Base-by-base conservation (phyloP, 2,888 invertebrate genomes). In the Megalurothrips usitatus region DNA sequence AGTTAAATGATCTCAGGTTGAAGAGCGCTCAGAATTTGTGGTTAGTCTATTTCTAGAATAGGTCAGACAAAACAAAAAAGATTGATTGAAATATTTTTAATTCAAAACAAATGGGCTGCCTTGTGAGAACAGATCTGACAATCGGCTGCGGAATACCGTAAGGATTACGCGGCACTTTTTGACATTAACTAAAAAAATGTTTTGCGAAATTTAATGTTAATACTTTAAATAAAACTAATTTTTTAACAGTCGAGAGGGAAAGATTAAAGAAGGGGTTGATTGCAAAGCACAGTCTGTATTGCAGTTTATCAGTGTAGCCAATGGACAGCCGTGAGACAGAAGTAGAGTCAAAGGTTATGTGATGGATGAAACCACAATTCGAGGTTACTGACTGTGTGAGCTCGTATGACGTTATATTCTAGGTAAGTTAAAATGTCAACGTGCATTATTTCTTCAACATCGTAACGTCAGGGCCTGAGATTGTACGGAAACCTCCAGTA, bases 41-140 rank as follows among this genome's bases (percentile, higher is more conserved):
- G 23, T n/a, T 75, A 75, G 68, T 75, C 68, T 75, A 23, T 58
- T 17, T 58, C 23, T 75, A 75, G 68, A 75, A 75, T 75, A 75
- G 68, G n/a, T 75, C 68, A 75, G 12, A 75, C 68, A 75, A 75
- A 75, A n/a, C 23, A 26, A 43, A 63, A 75, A 75, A 75, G 68
- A 75, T 75, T 75, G 68, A 75, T 75, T 23, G 26, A 75, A 75
- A 26, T 26, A 26, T 26, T 75, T 75, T 75, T 26, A 75, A n/a
- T 26, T 26, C 23, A 75, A 75, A 75, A 8, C 12, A 75, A 23
- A 75, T 9, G 23, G 68, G 68, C 68, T 75, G 68, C 23, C 68
- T 26, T 75, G 68, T 75, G 68, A 75, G 68, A 75, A 75, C 68
- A 75, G 68, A 75, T 75, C 68, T 26, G 68, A 75, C 68, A 75